A percentile compares a stretch with the other conserved stretches of the same genome.
Conservation (phyloP, 1,140 invertebrate species). For the Dinoponera quadriceps region DNA sequence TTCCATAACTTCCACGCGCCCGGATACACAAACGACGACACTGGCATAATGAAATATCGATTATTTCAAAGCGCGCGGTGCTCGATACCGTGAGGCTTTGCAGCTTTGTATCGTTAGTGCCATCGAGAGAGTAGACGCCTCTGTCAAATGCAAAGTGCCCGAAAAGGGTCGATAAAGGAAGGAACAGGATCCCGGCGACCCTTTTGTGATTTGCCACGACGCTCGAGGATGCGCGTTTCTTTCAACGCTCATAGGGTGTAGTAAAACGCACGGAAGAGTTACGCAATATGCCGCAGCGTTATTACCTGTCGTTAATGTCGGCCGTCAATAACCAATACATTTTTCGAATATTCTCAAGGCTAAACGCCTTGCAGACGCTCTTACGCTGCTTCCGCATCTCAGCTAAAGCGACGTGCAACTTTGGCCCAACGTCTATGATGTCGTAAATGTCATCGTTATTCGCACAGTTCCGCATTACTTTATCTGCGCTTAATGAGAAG, state of each 20-base stretch:
- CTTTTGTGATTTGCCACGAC: slow-evolving; percentile 29
- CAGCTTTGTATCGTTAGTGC: too few species aligned
- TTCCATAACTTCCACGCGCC: too few species aligned
- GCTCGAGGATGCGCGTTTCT: not conserved
- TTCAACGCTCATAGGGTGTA: not conserved
- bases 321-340: slow-evolving; percentile 52
- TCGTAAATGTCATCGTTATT: slow-evolving; percentile 66
- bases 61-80: too few species aligned
- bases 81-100: too few species aligned
- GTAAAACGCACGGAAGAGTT: slow-evolving; percentile 29
- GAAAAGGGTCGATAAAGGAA: not conserved
- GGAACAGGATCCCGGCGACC: not conserved
- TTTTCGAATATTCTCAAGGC: slow-evolving; percentile 52
- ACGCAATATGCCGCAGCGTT: slow-evolving; percentile 17
- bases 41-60: too few species aligned
- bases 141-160: not conserved
- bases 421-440: slow-evolving; percentile 46
- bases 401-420: slow-evolving; percentile 31
- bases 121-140: too few species aligned
- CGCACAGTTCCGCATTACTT: slow-evolving; percentile 45
- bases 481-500: slow-evolving; percentile 55
- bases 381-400: slow-evolving; percentile 22
- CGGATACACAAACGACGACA: too few species aligned
- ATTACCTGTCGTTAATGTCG: slow-evolving; percentile 53
- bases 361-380: slow-evolving; percentile 13